These are phyloP conservation scores for Dendrocopos noguchii DNA, from an alignment of 2,113 vertebrate genomes.

Conservation along the genomic window DNA sequence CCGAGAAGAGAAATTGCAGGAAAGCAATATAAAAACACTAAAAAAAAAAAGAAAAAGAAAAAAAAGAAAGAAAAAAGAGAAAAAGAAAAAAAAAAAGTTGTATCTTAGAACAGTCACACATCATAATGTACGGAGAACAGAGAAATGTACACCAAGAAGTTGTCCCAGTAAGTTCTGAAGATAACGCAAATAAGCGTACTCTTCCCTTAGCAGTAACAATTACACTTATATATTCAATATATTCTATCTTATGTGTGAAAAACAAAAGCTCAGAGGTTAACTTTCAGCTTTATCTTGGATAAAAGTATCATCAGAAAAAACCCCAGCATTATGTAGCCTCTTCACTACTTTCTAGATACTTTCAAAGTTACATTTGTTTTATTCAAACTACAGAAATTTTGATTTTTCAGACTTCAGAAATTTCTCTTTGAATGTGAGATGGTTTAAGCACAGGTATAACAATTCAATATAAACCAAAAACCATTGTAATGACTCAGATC, in stretches of 20 bases:
- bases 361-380: neutral
- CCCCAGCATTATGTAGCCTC: neutral
- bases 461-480: neutral
- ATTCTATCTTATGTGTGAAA: neutral
- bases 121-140: neutral
- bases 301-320: neutral
- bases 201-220: neutral
- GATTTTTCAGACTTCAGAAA: neutral
- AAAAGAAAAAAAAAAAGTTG: neutral
- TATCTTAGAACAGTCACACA: neutral
- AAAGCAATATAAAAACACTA: slow-evolving; percentile 94
- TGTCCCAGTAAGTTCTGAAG: neutral
- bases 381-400: neutral
- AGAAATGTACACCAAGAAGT: neutral
- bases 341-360: neutral
- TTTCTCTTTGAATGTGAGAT: neutral
- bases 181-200: neutral
- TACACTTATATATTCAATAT: neutral
- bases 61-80: slow-evolving; percentile 63
- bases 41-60: slow-evolving; percentile 52
- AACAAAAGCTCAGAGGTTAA: neutral
- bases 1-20: slow-evolving; percentile 93
- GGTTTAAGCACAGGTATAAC: neutral
- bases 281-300: neutral
- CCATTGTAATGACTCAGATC: neutral